Conservation (phyloP, 2,888 invertebrate genomes). For the Parnassius glacialis region DNA sequence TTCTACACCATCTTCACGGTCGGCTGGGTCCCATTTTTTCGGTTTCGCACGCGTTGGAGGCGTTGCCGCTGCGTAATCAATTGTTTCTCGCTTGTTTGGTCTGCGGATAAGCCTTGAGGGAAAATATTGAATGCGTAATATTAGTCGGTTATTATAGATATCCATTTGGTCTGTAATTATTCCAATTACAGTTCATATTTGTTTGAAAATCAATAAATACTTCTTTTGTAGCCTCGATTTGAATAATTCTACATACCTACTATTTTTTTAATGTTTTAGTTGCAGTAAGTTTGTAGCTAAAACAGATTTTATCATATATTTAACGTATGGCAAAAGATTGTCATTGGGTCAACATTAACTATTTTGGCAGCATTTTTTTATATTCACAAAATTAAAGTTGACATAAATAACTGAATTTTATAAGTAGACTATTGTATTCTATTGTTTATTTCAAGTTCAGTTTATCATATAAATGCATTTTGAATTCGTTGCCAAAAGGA, state of each 20-base stretch:
- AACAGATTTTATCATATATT: no score
- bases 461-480: no score
- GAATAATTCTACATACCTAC: background rate
- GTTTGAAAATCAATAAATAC: constrained; percentile 9
- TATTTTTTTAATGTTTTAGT: no score
- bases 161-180: constrained; percentile 27
- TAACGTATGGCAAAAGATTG: no score
- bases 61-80: constrained; percentile 62
- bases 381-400: constrained; percentile 12
- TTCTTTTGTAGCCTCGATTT: background rate
- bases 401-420: background rate
- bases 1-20: constrained; percentile 61
- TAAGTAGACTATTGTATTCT: no score
- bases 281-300: no score
- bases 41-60: constrained; percentile 66
- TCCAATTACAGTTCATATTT: constrained; percentile 27
- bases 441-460: no score
- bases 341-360: no score
- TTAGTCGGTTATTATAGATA: constrained; percentile 25
- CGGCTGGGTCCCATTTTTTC: constrained; percentile 61
- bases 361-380: background rate
- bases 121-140: constrained; percentile 28
- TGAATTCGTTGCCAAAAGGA: no score
- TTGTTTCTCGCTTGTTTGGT: constrained; percentile 50
- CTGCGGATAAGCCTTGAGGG: constrained; percentile 29